Base-by-base conservation (phyloP, 2,113 vertebrate species). In the Neofelis nebulosa region DNA sequence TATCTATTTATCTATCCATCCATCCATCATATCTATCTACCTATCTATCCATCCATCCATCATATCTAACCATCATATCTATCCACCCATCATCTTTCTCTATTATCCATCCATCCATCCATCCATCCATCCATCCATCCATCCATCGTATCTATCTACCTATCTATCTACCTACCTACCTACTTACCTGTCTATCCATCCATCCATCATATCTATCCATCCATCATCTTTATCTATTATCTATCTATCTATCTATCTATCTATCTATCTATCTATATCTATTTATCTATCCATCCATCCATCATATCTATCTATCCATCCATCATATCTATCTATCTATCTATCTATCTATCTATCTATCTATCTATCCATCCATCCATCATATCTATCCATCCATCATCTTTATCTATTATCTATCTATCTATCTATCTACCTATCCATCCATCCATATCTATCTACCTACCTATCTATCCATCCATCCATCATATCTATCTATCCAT, bases 1-100 rank as follows among this genome's bases (percentile, higher is more conserved):
- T 15, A 55, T 1, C 5, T 6, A 41, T 1, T 5, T 7, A 41
- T 50, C 11, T 3, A 13, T 48, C 14, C 52, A 52, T 52, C 2
- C 52, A 52, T 52, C 52, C 52, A 52, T 52, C 52, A 12, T 55
- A 74, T 41, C n/a, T 25, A 78, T 33, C 63, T 9, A 25, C n/a
- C 61, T 31, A 14, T 81, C 12, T 7, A 14, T 66, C 82, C 14
- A 10, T 50, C 19, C 52, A 52, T 52, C 52, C 52, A 52, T 14
- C 52, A 12, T 52, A 74, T 38, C n/a, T 25, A 57, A 23, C 33
- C 14, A 10, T 50, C 19, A 38, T 27, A 36, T 57, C 79, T 50
- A 48, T n/a, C 29, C 23, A 36, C 13, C 23, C 27, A 4, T 87
- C 41, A 41, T 41, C 41, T 41, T 41, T 41, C 0, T 61, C 57